Conservation (phyloP, 2,888 invertebrate species). For the Druceiella hillmani region DNA sequence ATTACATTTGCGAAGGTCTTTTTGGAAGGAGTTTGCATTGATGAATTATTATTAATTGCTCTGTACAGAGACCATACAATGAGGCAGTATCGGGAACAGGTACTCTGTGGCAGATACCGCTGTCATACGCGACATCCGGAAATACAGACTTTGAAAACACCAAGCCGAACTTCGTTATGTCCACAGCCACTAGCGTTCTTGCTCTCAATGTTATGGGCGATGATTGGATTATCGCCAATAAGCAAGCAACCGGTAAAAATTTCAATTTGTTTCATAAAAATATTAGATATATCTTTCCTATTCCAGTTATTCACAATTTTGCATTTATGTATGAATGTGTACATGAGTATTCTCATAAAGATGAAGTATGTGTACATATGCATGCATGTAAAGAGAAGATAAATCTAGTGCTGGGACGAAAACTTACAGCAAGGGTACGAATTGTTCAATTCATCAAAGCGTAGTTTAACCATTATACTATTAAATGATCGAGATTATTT, state of each 20-base stretch:
- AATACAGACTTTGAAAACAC: conserved; percentile 34
- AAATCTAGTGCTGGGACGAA: too few relatives aligned
- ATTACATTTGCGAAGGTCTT: not conserved
- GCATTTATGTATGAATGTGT: too few relatives aligned
- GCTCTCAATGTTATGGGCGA: conserved; percentile 24
- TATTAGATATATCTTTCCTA: too few relatives aligned
- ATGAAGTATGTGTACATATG: too few relatives aligned
- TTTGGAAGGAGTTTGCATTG: not conserved
- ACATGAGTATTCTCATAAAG: too few relatives aligned
- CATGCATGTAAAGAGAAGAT: too few relatives aligned
- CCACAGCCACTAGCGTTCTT: conserved; percentile 28
- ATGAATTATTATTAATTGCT: not conserved
- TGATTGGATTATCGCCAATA: conserved; percentile 55
- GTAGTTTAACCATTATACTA: too few relatives aligned
- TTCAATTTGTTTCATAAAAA: too few relatives aligned
- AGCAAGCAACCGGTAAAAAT: conserved; percentile 52
- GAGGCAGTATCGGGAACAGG: not conserved
- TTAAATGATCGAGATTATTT: too few relatives aligned
- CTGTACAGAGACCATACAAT: not conserved
- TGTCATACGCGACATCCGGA: conserved; percentile 35
- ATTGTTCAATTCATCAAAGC: too few relatives aligned
- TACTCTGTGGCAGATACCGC: conserved; percentile 37
- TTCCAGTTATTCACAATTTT: too few relatives aligned
- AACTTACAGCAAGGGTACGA: too few relatives aligned
- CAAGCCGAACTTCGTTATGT: conserved; percentile 38